Conservation (phyloP, 2,113 vertebrate species). For the Emydura subglobosa region DNA sequence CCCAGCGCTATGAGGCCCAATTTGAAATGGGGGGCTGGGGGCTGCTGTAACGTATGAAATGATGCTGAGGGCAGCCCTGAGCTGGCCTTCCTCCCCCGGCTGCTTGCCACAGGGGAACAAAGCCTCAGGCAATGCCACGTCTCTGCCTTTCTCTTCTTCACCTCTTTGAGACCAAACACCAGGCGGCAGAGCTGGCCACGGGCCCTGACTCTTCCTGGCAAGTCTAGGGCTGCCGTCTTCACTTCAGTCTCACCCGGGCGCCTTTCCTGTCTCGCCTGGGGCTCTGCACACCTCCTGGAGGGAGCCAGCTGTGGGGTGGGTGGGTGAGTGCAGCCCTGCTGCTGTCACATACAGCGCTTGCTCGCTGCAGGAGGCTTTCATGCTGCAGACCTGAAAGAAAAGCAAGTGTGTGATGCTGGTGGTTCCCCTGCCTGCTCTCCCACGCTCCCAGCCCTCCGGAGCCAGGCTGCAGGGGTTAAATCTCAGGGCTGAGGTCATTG, state of each 20-base stretch:
- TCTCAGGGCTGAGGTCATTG: neutral
- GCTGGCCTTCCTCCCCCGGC: constrained; percentile 40
- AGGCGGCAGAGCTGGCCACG: constrained; percentile 16
- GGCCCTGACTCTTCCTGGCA: constrained; percentile 30
- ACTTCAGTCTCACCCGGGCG: neutral
- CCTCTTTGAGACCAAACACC: constrained; percentile 51
- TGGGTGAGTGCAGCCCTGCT: constrained; percentile 59
- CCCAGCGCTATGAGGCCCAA: rapidly evolving
- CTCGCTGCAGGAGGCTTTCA: constrained; percentile 17
- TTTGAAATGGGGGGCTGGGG: constrained; percentile 7
- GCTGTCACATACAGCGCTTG: constrained; percentile 38
- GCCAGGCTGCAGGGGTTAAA: neutral
- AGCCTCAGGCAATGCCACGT: neutral
- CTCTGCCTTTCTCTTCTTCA: constrained; percentile 9
- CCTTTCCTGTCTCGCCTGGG: constrained; percentile 35
- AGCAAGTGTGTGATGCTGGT: neutral
- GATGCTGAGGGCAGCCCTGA: constrained; percentile 44
- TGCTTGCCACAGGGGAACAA: neutral
- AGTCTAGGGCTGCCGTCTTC: constrained; percentile 12
- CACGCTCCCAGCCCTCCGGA: neutral
- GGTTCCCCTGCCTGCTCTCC: neutral
- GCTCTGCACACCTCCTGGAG: constrained; percentile 60
- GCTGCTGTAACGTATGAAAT: neutral
- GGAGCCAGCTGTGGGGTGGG: constrained; percentile 41
- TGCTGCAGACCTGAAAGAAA: constrained; percentile 75